A percentile compares a stretch with the other conserved stretches of the same genome.
Evolutionary conservation across 2,113 vertebrate genomes (phyloP).

Genomic region (Riparia riparia): DNA sequence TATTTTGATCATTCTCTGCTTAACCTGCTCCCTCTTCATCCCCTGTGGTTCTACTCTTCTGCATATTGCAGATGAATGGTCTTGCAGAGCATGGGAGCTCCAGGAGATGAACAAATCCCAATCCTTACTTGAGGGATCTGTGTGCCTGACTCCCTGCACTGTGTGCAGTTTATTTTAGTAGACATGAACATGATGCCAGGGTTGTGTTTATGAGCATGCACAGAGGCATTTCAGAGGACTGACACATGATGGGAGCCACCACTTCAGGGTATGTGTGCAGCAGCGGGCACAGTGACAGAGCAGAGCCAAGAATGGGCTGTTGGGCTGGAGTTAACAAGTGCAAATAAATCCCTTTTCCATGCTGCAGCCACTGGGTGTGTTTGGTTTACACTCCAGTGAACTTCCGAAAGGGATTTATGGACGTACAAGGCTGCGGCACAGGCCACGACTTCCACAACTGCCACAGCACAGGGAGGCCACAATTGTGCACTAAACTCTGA

Average conservation of each 20-base stretch:
- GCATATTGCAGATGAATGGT: neutral
- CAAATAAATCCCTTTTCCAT: constrained; percentile 38
- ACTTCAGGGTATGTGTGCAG: neutral
- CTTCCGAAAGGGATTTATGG: neutral
- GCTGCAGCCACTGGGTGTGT: neutral
- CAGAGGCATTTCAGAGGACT: neutral
- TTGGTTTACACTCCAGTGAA: neutral
- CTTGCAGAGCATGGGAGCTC: neutral
- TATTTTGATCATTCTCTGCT: neutral
- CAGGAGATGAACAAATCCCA: neutral
- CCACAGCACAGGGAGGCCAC: neutral
- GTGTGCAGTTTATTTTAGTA: constrained; percentile 23
- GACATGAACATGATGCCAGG: neutral
- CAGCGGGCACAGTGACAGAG: neutral
- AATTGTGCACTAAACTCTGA: neutral
- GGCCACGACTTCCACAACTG: neutral
- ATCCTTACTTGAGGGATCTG: neutral
- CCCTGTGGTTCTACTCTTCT: neutral
- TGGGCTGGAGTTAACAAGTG: neutral
- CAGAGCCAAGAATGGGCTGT: neutral
- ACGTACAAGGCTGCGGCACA: neutral
- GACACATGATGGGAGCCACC: neutral
- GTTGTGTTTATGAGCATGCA: neutral
- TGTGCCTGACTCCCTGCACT: neutral
- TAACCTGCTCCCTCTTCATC: neutral